Conservation (phyloP, 1,140 invertebrate species). For the Pteromalus puparum region DNA sequence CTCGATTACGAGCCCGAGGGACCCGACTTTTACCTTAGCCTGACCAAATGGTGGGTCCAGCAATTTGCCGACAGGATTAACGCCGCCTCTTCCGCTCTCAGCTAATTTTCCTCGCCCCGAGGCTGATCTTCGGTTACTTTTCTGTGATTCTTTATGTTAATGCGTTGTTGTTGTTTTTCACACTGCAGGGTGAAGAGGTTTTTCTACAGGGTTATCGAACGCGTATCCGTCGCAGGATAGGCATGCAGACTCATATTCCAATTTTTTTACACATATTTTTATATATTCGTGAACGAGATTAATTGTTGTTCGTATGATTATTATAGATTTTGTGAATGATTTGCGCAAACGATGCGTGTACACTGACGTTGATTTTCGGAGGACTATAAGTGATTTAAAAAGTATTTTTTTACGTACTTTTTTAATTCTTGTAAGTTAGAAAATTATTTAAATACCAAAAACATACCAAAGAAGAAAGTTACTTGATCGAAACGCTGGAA, state of each 20-base stretch:
- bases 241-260: background rate
- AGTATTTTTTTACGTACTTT: constrained; percentile 28
- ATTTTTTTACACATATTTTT: constrained; percentile 12
- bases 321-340: background rate
- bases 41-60: constrained; percentile 78
- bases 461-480: constrained; percentile 3
- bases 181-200: background rate
- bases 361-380: background rate
- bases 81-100: constrained; percentile 21
- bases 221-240: background rate
- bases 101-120: constrained; percentile 14
- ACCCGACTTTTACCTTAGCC: constrained; percentile 77
- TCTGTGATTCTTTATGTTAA: background rate
- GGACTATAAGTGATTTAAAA: background rate
- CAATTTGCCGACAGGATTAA: constrained; percentile 69
- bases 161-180: background rate
- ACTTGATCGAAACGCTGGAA: background rate
- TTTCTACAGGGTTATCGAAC: background rate
- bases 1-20: constrained; percentile 78
- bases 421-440: constrained; percentile 2
- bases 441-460: background rate
- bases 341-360: background rate
- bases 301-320: background rate
- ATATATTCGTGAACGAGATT: background rate
- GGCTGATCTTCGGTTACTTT: background rate